phyloP scores from a whole-genome alignment of 2,113 vertebrate species.

The Hipposideros armiger region DNA sequence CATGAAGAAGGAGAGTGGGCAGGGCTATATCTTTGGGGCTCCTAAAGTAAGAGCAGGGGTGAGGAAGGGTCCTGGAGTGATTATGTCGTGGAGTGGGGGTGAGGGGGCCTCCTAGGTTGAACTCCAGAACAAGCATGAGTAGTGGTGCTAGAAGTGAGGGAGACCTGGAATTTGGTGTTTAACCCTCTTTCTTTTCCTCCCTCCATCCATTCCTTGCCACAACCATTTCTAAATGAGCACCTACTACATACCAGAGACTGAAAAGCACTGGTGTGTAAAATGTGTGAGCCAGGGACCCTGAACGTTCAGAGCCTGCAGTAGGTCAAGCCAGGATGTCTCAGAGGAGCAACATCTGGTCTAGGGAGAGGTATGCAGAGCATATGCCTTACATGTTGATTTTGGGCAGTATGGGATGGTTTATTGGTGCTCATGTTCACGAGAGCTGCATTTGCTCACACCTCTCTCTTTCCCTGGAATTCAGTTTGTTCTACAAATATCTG shows the following conservation, averaged over 20 bases:
- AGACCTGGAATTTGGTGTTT: neutral
- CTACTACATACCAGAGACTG: neutral
- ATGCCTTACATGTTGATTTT: neutral
- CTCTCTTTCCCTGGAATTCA: neutral
- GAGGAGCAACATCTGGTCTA: neutral
- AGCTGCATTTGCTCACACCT: neutral
- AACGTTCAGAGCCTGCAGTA: neutral
- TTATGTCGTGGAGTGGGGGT: neutral
- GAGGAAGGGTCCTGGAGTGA: neutral
- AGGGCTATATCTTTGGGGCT: neutral
- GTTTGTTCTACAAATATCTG: neutral
- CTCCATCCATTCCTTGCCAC: neutral
- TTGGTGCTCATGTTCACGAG: neutral
- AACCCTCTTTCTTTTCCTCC: neutral
- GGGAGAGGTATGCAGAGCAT: neutral
- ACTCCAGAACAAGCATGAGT: neutral
- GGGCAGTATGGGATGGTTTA: neutral
- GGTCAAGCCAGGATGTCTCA: neutral
- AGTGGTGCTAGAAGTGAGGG: neutral
- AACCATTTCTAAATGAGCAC: neutral
- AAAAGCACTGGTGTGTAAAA: neutral
- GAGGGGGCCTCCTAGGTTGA: neutral
- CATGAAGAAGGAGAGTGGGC: neutral
- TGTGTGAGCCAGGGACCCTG: neutral
- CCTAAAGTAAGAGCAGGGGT: neutral